phyloP scores from a whole-genome alignment of 2,888 invertebrate genomes.

The Cancer borealis region DNA sequence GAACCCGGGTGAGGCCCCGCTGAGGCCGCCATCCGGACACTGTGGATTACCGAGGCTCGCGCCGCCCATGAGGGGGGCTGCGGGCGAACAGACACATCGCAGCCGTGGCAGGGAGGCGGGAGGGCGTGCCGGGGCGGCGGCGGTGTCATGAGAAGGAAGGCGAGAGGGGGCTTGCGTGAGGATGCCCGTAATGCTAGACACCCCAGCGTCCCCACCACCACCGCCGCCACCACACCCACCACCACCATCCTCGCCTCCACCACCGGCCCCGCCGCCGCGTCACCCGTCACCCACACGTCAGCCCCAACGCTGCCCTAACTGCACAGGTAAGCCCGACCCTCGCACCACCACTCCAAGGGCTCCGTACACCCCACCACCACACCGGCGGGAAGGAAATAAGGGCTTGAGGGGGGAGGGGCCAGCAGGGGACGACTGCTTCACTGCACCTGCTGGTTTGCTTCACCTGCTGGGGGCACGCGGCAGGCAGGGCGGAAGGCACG shows the following conservation, averaged over 20 bases:
- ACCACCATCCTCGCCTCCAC: neutral
- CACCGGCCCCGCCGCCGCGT: constrained; percentile 10
- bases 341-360: neutral
- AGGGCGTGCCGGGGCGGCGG: constrained; percentile 15
- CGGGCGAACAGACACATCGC: neutral
- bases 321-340: neutral
- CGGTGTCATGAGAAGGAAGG: constrained; percentile 28
- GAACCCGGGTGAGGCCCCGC: neutral
- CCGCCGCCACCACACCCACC: neutral
- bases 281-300: constrained; percentile 31
- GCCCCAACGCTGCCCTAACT: constrained; percentile 22
- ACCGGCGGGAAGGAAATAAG: neutral
- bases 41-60: constrained; percentile 29
- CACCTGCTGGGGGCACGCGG: constrained; percentile 14
- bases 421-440: constrained; percentile 1
- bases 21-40: neutral
- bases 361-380: neutral
- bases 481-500: neutral
- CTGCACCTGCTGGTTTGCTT: neutral
- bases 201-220: neutral
- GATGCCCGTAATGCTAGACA: constrained; percentile 34
- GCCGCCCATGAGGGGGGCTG: neutral
- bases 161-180: constrained; percentile 14
- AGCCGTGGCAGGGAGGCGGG: neutral
- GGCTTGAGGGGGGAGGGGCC: neutral